Evolutionary conservation across 2,888 invertebrate species (phyloP).

Genomic region (Monoplex corrugatus): DNA sequence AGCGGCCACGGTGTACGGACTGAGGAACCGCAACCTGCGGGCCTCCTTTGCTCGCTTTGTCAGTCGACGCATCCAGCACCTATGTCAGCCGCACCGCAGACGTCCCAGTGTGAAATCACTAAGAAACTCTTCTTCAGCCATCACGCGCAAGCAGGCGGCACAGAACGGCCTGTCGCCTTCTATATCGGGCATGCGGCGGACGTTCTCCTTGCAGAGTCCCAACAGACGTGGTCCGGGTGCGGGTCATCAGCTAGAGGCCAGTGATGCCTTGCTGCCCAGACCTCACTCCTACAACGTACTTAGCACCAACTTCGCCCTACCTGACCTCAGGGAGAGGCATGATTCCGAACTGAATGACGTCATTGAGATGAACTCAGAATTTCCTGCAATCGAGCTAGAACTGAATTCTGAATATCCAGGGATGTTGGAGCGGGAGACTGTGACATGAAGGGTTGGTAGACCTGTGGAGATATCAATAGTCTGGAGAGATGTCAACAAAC

Average conservation of each 20-base stretch:
- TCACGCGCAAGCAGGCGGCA: slow-evolving; percentile 51
- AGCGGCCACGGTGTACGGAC: slow-evolving; percentile 74
- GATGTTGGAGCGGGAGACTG: slow-evolving; percentile 37
- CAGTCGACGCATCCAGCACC: slow-evolving; percentile 66
- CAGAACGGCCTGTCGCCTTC: slow-evolving; percentile 37
- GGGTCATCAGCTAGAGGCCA: slow-evolving; percentile 50
- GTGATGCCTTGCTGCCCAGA: slow-evolving; percentile 55
- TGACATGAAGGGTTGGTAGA: slow-evolving; percentile 19
- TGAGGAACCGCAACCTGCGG: slow-evolving; percentile 73
- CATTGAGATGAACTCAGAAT: slow-evolving; percentile 40
- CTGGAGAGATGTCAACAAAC: no score
- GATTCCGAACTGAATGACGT: slow-evolving; percentile 18
- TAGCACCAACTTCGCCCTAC: slow-evolving; percentile 25
- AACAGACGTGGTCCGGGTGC: neutral
- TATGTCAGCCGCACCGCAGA: slow-evolving; percentile 69
- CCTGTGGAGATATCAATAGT: no score
- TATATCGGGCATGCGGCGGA: slow-evolving; percentile 45
- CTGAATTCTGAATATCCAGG: slow-evolving; percentile 32
- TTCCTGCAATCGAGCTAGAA: slow-evolving; percentile 26
- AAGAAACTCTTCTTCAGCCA: slow-evolving; percentile 56
- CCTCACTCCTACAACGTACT: slow-evolving; percentile 68
- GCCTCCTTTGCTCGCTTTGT: slow-evolving; percentile 72
- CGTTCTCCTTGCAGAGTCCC: slow-evolving; percentile 52
- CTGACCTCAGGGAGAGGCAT: neutral
- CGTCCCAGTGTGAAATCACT: slow-evolving; percentile 65